A percentile compares a stretch with the other conserved stretches of the same genome.
Evolutionary conservation across 2,888 invertebrate species (phyloP).

Genomic region (Cinara cedri): DNA sequence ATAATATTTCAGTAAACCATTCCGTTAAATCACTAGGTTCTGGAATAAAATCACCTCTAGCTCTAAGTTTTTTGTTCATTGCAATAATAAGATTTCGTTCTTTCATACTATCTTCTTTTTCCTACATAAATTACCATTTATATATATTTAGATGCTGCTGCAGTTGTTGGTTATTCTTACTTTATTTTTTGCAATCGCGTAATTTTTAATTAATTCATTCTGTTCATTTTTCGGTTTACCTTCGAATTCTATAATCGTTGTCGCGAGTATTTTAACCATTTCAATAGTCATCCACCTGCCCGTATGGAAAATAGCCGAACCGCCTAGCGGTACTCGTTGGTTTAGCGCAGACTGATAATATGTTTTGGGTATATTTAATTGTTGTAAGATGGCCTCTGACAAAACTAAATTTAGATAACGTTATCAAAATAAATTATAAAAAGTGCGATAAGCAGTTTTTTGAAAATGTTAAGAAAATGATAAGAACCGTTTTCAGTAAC

Average conservation of each 20-base stretch:
- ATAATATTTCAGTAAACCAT: conserved; percentile 15
- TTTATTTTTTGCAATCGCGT: background rate
- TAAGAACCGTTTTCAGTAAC: no score
- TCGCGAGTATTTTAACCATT: conserved; percentile 20
- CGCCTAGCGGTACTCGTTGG: conserved; percentile 28
- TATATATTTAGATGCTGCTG: background rate
- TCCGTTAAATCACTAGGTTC: conserved; percentile 24
- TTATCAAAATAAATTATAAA: background rate
- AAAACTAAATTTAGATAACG: conserved; percentile 2
- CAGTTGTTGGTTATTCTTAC: background rate
- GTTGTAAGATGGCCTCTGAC: background rate
- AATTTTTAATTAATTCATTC: background rate
- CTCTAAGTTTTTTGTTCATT: background rate
- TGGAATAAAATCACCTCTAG: background rate
- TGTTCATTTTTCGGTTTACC: background rate
- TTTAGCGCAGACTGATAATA: conserved; percentile 2
- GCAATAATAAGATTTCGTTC: background rate
- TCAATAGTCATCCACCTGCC: conserved; percentile 33
- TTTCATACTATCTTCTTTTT: background rate
- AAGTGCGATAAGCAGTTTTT: no score
- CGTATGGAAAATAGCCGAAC: conserved; percentile 21
- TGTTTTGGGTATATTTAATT: background rate
- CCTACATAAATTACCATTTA: background rate
- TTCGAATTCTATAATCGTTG: conserved; percentile 17
- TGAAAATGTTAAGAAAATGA: no score